Conservation (phyloP, 1,140 invertebrate species). For the Sarcophaga bullata region DNA sequence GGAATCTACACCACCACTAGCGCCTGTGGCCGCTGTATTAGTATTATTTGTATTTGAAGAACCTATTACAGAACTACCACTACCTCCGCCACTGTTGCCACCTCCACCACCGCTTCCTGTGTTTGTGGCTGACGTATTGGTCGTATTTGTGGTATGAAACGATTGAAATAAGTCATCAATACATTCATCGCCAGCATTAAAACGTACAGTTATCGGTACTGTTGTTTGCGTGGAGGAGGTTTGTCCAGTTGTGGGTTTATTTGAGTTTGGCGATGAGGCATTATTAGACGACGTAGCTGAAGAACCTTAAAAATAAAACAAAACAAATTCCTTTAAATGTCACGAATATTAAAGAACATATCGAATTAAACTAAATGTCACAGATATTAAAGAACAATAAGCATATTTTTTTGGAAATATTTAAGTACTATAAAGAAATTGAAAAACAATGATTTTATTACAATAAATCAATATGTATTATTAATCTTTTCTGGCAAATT, state of each 20-base stretch:
- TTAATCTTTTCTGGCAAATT: too few relatives aligned
- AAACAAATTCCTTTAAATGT: conserved; percentile 46
- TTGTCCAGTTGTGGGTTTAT: conserved; percentile 21
- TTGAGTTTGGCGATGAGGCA: conserved; percentile 17
- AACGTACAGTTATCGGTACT: conserved; percentile 61
- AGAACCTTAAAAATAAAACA: conserved; percentile 50
- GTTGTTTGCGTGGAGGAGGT: conserved; percentile 53
- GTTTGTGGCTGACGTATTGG: conserved; percentile 22
- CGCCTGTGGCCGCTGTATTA: conserved; percentile 34
- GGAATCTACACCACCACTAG: conserved; percentile 51
- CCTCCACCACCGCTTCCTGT: conserved; percentile 49
- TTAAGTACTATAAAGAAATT: too few relatives aligned
- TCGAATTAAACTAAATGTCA: not conserved
- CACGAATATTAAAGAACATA: not conserved
- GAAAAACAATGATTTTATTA: too few relatives aligned
- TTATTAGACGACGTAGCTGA: conserved; percentile 27
- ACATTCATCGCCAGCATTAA: conserved; percentile 64
- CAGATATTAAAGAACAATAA: not conserved
- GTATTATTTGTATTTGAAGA: conserved; percentile 24
- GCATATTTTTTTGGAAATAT: too few relatives aligned
- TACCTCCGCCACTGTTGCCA: conserved; percentile 49
- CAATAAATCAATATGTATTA: too few relatives aligned
- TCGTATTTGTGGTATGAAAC: conserved; percentile 55
- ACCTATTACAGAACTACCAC: conserved; percentile 38
- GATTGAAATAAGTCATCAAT: conserved; percentile 61